Evolutionary conservation across 2,888 invertebrate species (phyloP).

Genomic region (Hecatera dysodea): DNA sequence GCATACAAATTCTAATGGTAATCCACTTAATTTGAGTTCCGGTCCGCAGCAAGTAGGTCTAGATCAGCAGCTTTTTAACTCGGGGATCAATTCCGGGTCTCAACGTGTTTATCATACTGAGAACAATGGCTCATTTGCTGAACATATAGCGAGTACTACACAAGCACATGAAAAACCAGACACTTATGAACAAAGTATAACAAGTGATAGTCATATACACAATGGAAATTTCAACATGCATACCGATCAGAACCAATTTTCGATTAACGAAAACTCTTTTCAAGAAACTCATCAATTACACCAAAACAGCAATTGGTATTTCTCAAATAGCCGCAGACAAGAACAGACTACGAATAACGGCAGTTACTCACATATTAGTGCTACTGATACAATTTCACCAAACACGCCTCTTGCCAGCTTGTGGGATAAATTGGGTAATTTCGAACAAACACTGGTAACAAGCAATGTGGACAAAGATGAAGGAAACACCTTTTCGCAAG

Average conservation of each 20-base stretch:
- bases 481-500: constrained; percentile 22
- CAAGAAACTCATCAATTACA: constrained; percentile 33
- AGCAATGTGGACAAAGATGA: constrained; percentile 33
- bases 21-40: constrained; percentile 14
- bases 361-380: constrained; percentile 33
- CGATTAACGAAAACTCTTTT: constrained; percentile 19
- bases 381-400: constrained; percentile 30
- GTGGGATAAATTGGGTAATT: constrained; percentile 69
- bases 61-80: constrained; percentile 13
- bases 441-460: constrained; percentile 56
- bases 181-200: constrained; percentile 31
- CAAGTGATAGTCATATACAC: constrained; percentile 8
- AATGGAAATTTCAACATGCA: constrained; percentile 20
- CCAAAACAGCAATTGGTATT: constrained; percentile 32
- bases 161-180: no score
- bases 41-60: constrained; percentile 12
- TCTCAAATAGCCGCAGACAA: constrained; percentile 37
- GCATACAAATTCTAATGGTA: constrained; percentile 10
- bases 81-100: constrained; percentile 1
- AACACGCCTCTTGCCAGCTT: constrained; percentile 61
- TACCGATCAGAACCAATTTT: constrained; percentile 19
- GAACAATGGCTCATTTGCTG: constrained; percentile 13
- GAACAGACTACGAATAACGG: constrained; percentile 44
- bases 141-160: constrained; percentile 26
- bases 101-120: constrained; percentile 20